Base-by-base conservation (phyloP, 64 coral and sea anemone genomes). In the Anthopleura sola region DNA sequence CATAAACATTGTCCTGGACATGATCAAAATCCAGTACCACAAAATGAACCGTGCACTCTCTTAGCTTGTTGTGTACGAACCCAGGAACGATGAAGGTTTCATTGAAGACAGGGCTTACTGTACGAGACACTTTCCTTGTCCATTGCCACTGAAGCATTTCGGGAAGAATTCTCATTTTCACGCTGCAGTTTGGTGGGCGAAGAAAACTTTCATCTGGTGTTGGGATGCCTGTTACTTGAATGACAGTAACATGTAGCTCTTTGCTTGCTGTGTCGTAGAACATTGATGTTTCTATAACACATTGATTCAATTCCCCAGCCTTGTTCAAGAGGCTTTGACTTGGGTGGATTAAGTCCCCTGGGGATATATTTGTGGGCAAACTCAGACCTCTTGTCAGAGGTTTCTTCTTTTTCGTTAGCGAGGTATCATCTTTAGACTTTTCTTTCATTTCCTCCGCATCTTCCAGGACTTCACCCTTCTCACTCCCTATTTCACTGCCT, bases 11-110 rank as follows among this genome's bases (percentile, higher is more conserved):
- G 33, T 96, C 94, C 62, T 96, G 94, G 19, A 96, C 90, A 54
- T 96, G 94, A 56, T 96, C 94, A 87, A 96, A 96, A 86, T 96
- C 94, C 8, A 96, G 83, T 1, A 96, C 94, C 18, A 96, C 94
- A 85, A 96, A 96, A 17, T 96, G 94, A 19, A 92, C 94, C 0
- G 94, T 96, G 28, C 94, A 96, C 51, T 96, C 94, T 75, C 94
- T 82, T 10, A 96, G 75, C 78, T 96, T 96, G 74, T 96, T 96
- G 37, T 96, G 94, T 21, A 92, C 94, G 84, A 96, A 96, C 31
- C 94, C 94, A 49, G 94, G 94, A 14, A 96, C 54, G 36, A 96
- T 96, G 48, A 96, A 96, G 21, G 94, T 96, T 56, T 96, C 94
- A n/a, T 96, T 96, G 64, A 96, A 96, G 12, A 88, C 68, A 15